These are phyloP conservation scores for Zaprionus lachaisei DNA, from an alignment of 1,140 invertebrate species.

Conservation along the genomic window DNA sequence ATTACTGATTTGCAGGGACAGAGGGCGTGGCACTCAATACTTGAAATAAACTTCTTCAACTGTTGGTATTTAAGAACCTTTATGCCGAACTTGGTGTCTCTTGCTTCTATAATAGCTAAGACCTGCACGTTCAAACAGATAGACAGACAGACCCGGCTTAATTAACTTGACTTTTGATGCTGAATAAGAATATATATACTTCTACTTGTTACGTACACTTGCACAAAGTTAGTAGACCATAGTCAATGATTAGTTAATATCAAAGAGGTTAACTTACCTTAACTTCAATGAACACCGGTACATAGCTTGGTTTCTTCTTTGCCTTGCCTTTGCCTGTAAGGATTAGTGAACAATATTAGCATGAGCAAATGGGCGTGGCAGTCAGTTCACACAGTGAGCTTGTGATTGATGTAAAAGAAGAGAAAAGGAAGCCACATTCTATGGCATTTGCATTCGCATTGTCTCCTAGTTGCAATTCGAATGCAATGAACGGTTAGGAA, in stretches of 20 bases:
- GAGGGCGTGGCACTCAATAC: too few species aligned
- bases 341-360: constrained; percentile 47
- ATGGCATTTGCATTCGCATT: constrained; percentile 64
- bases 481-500: constrained; percentile 75
- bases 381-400: constrained; percentile 42
- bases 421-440: constrained; percentile 31
- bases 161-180: too few species aligned
- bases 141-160: too few species aligned
- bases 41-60: too few species aligned
- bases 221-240: too few species aligned
- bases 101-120: too few species aligned
- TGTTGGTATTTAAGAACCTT: rapidly evolving
- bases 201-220: too few species aligned
- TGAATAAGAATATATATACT: too few species aligned
- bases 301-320: constrained; percentile 60
- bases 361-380: constrained; percentile 50
- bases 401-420: constrained; percentile 60
- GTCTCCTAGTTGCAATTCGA: constrained; percentile 56
- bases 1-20: too few species aligned
- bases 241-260: not conserved
- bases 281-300: constrained; percentile 77
- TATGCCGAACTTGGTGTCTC: too few species aligned
- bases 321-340: constrained; percentile 43
- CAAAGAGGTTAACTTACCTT: constrained; percentile 60
- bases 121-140: too few species aligned